Percentiles rank a stretch among this genome's conserved stretches.
Evolutionary conservation across 2,113 vertebrate genomes (phyloP).

Genomic region (Platycercus adscitus): DNA sequence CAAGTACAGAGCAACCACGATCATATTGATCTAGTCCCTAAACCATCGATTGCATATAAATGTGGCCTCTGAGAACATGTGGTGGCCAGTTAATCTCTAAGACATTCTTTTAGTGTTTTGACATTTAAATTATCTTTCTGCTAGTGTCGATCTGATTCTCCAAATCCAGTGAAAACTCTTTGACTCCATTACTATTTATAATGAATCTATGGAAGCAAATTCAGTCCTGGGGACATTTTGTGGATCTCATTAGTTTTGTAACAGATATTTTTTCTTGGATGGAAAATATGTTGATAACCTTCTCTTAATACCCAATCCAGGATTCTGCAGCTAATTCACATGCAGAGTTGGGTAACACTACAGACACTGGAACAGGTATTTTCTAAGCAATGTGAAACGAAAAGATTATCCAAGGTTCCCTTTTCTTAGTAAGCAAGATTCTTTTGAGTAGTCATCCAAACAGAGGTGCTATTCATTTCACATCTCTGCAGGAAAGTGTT

Average conservation of each 20-base stretch:
- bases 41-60: rapidly evolving
- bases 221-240: neutral
- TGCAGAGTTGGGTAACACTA: neutral
- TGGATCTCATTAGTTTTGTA: neutral
- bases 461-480: constrained; percentile 51
- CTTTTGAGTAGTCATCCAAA: constrained; percentile 44
- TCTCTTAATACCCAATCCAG: neutral
- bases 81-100: neutral
- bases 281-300: neutral
- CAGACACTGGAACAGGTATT: neutral
- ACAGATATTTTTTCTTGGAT: neutral
- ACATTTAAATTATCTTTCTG: neutral
- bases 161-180: neutral
- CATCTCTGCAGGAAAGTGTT: constrained; percentile 55
- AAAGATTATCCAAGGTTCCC: neutral
- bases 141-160: neutral
- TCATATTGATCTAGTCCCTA: neutral
- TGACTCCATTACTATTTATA: neutral
- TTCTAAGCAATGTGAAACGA: neutral
- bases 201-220: neutral
- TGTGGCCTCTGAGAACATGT: neutral
- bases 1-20: neutral
- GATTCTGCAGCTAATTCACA: neutral
- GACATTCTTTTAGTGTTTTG: neutral
- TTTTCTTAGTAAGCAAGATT: constrained; percentile 4